phyloP scores from a whole-genome alignment of 2,797 vertebrate species.

The Valencia hispanica region DNA sequence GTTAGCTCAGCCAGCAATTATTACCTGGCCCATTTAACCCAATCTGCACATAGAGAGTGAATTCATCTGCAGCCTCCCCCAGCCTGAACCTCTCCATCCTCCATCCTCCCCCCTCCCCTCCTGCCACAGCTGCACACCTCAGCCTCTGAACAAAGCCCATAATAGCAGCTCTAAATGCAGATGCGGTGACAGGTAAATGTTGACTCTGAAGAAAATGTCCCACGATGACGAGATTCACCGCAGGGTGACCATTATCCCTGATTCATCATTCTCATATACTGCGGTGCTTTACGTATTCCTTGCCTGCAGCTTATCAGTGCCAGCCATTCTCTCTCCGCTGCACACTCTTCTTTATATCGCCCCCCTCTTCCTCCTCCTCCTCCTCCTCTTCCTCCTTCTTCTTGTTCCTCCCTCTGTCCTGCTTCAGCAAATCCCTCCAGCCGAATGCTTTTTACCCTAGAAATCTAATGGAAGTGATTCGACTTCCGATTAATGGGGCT shows the following conservation, averaged over 20 bases:
- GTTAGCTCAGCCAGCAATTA: conserved; percentile 84
- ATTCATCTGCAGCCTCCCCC: conserved; percentile 47
- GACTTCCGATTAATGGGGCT: conserved; percentile 81
- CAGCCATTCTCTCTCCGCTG: conserved; percentile 63
- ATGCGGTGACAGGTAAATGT: conserved; percentile 81
- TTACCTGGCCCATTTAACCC: conserved; percentile 92
- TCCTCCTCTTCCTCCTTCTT: conserved; percentile 27
- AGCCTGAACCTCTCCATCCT: conserved; percentile 42
- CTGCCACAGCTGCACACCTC: conserved; percentile 46
- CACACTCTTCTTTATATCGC: conserved; percentile 51
- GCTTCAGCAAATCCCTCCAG: conserved; percentile 79
- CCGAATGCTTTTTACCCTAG: conserved; percentile 75
- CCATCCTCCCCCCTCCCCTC: background rate
- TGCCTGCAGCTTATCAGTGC: conserved; percentile 78
- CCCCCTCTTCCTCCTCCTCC: conserved; percentile 22
- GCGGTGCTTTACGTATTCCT: conserved; percentile 74
- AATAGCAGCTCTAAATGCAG: conserved; percentile 62
- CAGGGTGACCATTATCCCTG: conserved; percentile 78
- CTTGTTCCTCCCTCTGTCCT: conserved; percentile 51
- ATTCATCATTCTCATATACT: conserved; percentile 82
- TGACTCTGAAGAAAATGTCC: conserved; percentile 79
- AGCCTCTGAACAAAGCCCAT: conserved; percentile 74
- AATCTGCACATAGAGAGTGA: conserved; percentile 87
- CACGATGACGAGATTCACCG: conserved; percentile 79
- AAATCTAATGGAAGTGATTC: conserved; percentile 81